Evolutionary conservation across 2,113 vertebrate species (phyloP), one percentile per base, ranked within the genome.

Genomic region (Lucifuga dentata): DNA sequence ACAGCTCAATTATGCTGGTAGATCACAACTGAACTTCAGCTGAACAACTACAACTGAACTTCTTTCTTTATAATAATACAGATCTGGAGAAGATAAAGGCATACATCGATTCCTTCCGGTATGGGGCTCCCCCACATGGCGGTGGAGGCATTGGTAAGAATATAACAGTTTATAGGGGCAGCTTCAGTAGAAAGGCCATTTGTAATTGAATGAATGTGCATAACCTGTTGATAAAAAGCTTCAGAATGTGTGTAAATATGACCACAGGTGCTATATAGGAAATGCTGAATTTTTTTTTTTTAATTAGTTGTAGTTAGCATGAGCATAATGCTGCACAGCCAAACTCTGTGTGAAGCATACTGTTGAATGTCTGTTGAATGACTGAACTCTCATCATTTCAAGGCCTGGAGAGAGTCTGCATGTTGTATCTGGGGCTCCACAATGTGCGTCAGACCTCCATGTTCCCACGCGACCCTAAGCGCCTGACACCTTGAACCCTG

Each of bases 41-140:
- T 29, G 26, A 7, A 29, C 19, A 7, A 29, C 19, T 2, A 13
- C 35, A 10, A 16, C 17, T 46, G 1, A 33, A 38, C 1, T 1
- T 16, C 1, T 55, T 21, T 26, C 0, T 45, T 35, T 55, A 3
- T 26, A 44, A 21, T 58, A 1, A 74, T 60, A 2, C 85, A 99
- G 98, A 99, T 92, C 87, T 99, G 91, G 98, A 98, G 90, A 99
- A 99, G 89, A 99, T 99, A 84, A 99, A 96, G 87, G 85, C 96
- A 3, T 99, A 99, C 50, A 97, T 99, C 0, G 97, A 99, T 88
- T 98, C 98, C 50, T 99, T 99, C 88, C 95, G 97, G 3, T 99
- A 92, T 74, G 98, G 98, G 68, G 96, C 98, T 17, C 96, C 98
- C 70, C 98, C 98, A 59, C 98, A 99, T 0, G 98, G 94, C 2